Conservation (phyloP, 1,140 invertebrate genomes). For the Holotrichia oblita region DNA sequence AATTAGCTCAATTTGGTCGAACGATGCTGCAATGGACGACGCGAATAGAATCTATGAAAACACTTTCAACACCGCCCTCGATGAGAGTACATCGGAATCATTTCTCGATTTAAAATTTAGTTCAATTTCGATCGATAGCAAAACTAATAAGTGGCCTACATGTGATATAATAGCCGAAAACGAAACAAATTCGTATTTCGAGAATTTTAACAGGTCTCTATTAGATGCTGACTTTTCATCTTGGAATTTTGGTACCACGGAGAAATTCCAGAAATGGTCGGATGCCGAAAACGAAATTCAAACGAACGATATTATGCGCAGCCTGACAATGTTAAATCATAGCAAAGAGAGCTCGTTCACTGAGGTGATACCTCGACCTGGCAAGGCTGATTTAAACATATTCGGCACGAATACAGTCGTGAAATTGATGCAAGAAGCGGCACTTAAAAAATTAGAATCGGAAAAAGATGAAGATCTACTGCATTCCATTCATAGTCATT, state of each 20-base stretch:
- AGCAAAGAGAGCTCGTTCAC: conserved; percentile 68
- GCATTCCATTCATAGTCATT: conserved; percentile 77
- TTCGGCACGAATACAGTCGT: conserved; percentile 43
- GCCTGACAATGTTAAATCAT: conserved; percentile 64
- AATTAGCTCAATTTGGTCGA: conserved; percentile 62
- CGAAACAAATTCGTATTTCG: conserved; percentile 45
- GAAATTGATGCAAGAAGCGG: conserved; percentile 42
- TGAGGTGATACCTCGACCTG: conserved; percentile 64
- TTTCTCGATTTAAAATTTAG: conserved; percentile 48
- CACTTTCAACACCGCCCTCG: conserved; percentile 44
- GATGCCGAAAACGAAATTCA: conserved; percentile 47
- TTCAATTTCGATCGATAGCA: conserved; percentile 46
- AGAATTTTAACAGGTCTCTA: conserved; percentile 42
- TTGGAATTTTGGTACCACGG: conserved; percentile 4
- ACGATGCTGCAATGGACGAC: conserved; percentile 50
- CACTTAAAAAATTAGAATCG: conserved; percentile 43
- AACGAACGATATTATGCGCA: conserved; percentile 46
- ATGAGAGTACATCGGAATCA: conserved; percentile 37
- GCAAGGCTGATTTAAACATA: conserved; percentile 46
- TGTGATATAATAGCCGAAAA: conserved; percentile 43
- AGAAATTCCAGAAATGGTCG: conserved; percentile 49
- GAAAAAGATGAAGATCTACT: conserved; percentile 70
- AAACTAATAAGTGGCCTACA: conserved; percentile 44
- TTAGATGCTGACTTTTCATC: conserved; percentile 18
- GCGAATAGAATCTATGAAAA: conserved; percentile 45